Evolutionary conservation across 2,888 invertebrate species (phyloP).

Genomic region (Epinotia bilunana): DNA sequence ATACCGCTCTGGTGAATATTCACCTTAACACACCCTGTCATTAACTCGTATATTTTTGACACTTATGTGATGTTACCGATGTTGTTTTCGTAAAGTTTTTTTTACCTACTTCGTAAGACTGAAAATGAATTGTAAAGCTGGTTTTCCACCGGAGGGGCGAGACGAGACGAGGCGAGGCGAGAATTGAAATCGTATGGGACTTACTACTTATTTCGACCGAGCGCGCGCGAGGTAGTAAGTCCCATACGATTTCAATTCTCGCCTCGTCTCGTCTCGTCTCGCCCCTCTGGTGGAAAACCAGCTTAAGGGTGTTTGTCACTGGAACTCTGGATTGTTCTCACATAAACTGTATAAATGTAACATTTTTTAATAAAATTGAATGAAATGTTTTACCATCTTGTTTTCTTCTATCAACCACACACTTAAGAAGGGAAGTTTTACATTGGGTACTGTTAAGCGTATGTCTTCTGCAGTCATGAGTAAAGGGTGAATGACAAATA

Average conservation of each 20-base stretch:
- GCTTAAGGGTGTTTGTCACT: slow-evolving; percentile 59
- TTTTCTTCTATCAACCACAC: slow-evolving; percentile 45
- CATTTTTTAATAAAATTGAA: slow-evolving; percentile 75
- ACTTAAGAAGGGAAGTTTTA: no score
- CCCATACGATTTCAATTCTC: no score
- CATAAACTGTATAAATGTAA: slow-evolving; percentile 68
- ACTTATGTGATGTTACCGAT: slow-evolving; percentile 27
- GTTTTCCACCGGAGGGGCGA: no score
- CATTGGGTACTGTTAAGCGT: no score
- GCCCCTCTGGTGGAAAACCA: no score
- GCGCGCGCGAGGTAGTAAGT: no score
- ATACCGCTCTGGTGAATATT: neutral
- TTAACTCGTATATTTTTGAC: neutral
- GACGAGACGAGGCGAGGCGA: no score
- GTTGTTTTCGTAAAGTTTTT: slow-evolving; percentile 46
- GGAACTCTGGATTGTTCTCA: slow-evolving; percentile 76
- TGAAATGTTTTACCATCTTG: slow-evolving; percentile 65
- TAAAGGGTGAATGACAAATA: no score
- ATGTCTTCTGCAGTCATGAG: no score
- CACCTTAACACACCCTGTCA: neutral
- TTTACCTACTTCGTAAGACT: slow-evolving; percentile 61
- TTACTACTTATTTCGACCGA: no score
- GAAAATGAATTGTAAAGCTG: slow-evolving; percentile 51
- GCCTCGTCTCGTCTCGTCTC: no score
- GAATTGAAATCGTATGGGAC: no score